Evolutionary conservation across 1,140 invertebrate species (phyloP), one percentile per base, ranked within the genome.

Genomic region (Parapsyche elsis): DNA sequence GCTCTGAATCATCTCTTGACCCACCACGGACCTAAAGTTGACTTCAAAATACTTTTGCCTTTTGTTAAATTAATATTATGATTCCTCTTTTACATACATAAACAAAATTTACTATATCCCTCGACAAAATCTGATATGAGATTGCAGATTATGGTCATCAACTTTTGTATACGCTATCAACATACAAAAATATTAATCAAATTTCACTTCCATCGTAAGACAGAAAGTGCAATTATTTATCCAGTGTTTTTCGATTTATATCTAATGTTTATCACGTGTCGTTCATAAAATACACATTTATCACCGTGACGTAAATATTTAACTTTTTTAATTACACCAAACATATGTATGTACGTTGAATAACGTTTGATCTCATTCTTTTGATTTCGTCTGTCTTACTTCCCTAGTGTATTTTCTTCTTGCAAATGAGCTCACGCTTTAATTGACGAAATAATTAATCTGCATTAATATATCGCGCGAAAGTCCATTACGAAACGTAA

Each of bases 401-500:
- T 67, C 26, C 26, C n/a, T 67, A 5, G 21, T 26, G 12, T 67
- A 67, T 67, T 67, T 9, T 67, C 14, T 67, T 26, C 26, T 26
- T 9, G 10, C 64, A 4, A 24, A 67, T 1, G 21, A 67, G 64
- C n/a, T 21, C 9, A 23, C 57, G 57, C 9, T 19, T 53, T 26
- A 67, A 67, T 67, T 12, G 64, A 67, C 23, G 21, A 67, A 14
- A 30, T 26, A 26, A 26, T 67, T 67, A 67, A 67, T 67, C 26
- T 67, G 14, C 21, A 67, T 67, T 21, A 19, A n/a, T 9, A 30
- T 67, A 10, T 67, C 24, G 9, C 64, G 64, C 24, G 64, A 67
- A 67, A 67, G 64, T 67, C 64, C 24, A 24, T 67, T 67, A 67
- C 64, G 64, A 67, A 67, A 67, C 24, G 9, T 23, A 9, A 67